Conservation (phyloP, 2,888 invertebrate genomes). For the Chloromyia formosa region DNA sequence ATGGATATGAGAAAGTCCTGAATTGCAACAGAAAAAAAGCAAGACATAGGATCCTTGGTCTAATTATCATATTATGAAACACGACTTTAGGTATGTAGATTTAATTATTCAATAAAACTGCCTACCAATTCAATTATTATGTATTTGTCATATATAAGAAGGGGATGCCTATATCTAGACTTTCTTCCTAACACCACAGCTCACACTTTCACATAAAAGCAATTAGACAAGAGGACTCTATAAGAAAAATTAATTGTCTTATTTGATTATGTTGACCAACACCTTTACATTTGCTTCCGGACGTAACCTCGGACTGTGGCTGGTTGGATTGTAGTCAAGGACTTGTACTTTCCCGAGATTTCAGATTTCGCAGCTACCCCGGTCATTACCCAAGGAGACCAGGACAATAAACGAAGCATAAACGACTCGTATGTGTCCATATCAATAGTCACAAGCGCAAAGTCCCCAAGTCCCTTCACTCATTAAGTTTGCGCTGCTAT, state of each 20-base stretch:
- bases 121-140: no score
- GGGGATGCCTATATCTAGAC: no score
- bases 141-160: no score
- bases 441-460: background rate
- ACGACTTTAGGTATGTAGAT: no score
- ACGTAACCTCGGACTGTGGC: background rate
- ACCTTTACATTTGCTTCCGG: slow-evolving; percentile 14
- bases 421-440: background rate
- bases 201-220: no score
- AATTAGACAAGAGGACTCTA: background rate
- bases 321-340: no score
- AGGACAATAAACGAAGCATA: background rate
- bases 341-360: slow-evolving; percentile 11
- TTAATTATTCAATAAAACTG: no score
- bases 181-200: no score
- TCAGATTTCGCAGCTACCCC: background rate
- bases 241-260: slow-evolving; percentile 42
- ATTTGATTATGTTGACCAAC: slow-evolving; percentile 39
- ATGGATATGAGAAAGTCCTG: no score
- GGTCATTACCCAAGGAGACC: background rate
- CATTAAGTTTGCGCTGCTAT: slow-evolving; percentile 35
- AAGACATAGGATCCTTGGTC: no score
- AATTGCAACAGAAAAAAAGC: no score
- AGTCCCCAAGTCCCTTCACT: slow-evolving; percentile 44
- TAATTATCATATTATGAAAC: no score